phyloP scores from a whole-genome alignment of 1,140 invertebrate species.

The Bombus turneri region DNA sequence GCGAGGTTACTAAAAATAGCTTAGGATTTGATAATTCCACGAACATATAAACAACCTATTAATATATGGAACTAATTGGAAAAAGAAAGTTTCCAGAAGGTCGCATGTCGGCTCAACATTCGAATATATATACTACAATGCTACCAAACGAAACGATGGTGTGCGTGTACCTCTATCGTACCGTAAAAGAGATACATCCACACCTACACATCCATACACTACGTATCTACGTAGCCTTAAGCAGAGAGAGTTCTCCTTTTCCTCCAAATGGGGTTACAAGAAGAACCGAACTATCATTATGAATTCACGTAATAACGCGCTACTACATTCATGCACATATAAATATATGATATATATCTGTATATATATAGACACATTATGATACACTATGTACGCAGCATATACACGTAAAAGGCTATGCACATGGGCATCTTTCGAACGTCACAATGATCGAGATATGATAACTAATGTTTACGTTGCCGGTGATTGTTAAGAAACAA shows the following conservation, averaged over 20 bases:
- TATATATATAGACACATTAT: neutral
- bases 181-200: neutral
- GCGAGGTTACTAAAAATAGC: neutral
- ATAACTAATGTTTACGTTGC: neutral
- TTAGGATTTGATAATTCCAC: neutral
- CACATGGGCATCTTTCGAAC: neutral
- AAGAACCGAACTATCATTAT: neutral
- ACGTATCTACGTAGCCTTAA: conserved; percentile 21
- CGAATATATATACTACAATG: neutral
- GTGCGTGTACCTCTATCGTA: neutral
- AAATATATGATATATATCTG: neutral
- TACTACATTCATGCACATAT: neutral
- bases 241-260: conserved; percentile 45
- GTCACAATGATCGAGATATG: conserved; percentile 1
- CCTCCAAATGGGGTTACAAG: neutral
- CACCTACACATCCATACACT: neutral
- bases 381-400: neutral
- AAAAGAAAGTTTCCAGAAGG: conserved; percentile 62
- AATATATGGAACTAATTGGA: conserved; percentile 15
- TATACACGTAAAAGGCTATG: neutral
- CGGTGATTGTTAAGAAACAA: neutral
- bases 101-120: neutral
- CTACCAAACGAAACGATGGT: neutral
- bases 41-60: conserved; percentile 5
- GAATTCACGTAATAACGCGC: conserved; percentile 13